These are phyloP conservation scores for Chelonus formosanus DNA, from an alignment of 2,888 invertebrate species.

Conservation along the genomic window DNA sequence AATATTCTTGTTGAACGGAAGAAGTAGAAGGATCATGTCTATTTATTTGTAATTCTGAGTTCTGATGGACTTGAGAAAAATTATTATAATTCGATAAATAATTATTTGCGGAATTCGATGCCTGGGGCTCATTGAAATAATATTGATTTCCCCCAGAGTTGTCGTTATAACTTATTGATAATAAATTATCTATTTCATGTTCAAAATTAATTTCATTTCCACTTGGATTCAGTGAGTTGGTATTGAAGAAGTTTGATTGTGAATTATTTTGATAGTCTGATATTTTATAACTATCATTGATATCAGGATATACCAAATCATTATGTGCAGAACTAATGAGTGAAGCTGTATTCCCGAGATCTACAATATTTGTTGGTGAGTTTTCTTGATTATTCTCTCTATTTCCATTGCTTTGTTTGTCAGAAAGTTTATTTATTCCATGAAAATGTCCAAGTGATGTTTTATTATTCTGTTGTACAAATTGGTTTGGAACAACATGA, in stretches of 20 bases:
- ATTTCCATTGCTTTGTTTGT: neutral
- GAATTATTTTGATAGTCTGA: conserved; percentile 11
- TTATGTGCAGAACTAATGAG: conserved; percentile 34
- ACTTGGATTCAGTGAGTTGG: conserved; percentile 25
- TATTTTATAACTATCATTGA: conserved; percentile 24
- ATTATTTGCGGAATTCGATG: conserved; percentile 11
- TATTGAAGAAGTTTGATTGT: conserved; percentile 24
- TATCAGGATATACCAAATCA: conserved; percentile 35
- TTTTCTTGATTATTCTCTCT: conserved; percentile 5
- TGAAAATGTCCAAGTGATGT: conserved; percentile 20
- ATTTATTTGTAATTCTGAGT: neutral
- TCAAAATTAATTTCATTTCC: conserved; percentile 33
- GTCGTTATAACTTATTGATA: conserved; percentile 24
- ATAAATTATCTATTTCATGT: conserved; percentile 32
- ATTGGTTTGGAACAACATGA: conserved; percentile 46
- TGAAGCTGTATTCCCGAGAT: conserved; percentile 31
- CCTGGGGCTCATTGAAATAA: conserved; percentile 1
- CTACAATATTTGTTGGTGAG: conserved; percentile 20
- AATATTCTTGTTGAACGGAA: conserved; percentile 10
- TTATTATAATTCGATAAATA: conserved; percentile 21
- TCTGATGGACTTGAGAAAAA: conserved; percentile 18
- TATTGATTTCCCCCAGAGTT: conserved; percentile 7
- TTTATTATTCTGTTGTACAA: neutral
- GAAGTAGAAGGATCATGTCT: conserved; percentile 1
- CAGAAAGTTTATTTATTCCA: conserved; percentile 14